Evolutionary conservation across 2,113 vertebrate genomes (phyloP).

Genomic region (Cephalophus harveyi): DNA sequence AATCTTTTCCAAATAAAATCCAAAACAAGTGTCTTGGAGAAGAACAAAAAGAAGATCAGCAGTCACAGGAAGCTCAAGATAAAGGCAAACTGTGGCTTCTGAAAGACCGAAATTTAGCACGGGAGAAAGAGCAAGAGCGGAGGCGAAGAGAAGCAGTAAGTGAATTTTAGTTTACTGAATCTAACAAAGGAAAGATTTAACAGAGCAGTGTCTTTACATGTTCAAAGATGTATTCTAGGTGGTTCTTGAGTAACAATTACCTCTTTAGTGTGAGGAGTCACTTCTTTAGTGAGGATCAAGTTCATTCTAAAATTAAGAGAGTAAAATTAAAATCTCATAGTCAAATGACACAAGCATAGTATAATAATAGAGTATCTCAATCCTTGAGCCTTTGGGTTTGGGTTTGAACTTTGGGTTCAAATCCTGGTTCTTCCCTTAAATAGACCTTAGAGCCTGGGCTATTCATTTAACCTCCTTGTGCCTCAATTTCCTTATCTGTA

Average conservation of each 20-base stretch:
- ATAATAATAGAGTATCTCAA: not conserved
- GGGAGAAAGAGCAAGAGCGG: constrained; percentile 90
- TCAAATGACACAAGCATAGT: not conserved
- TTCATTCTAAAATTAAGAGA: not conserved
- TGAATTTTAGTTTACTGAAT: constrained; percentile 28
- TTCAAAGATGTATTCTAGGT: not conserved
- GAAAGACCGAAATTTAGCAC: constrained; percentile 85
- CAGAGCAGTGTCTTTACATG: not conserved
- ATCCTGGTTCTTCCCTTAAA: not conserved
- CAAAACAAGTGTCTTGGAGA: constrained; percentile 26
- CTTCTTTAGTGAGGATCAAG: not conserved
- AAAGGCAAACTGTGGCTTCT: constrained; percentile 53
- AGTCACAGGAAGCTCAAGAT: constrained; percentile 53
- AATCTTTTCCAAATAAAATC: constrained; percentile 29
- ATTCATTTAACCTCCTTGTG: not conserved
- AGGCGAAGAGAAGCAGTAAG: constrained; percentile 91
- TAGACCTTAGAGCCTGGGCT: not conserved
- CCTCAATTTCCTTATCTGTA: not conserved
- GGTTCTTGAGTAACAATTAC: not conserved
- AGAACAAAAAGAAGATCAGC: constrained; percentile 30
- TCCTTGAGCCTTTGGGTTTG: not conserved
- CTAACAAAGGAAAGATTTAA: not conserved
- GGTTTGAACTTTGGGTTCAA: not conserved
- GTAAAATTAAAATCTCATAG: not conserved
- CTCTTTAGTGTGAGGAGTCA: not conserved